Evolutionary conservation across 2,888 invertebrate species (phyloP).

Genomic region (Balanococcus diminutus): DNA sequence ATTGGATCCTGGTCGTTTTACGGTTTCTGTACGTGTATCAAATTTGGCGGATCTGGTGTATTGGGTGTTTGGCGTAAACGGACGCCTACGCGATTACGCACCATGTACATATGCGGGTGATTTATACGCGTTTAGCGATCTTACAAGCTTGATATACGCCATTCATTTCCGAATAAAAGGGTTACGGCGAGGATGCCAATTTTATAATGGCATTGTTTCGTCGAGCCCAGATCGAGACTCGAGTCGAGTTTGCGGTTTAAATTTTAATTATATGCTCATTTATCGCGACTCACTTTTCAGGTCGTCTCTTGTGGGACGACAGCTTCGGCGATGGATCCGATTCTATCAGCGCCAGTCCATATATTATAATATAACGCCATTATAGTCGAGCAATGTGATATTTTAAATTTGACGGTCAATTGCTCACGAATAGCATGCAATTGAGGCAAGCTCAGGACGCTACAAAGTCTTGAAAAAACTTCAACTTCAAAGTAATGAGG

Average conservation of each 20-base stretch:
- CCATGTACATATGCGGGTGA: neutral
- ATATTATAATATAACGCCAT: neutral
- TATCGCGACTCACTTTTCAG: neutral
- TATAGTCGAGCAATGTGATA: neutral
- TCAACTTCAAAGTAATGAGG: no score
- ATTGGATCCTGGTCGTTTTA: neutral
- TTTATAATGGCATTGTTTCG: neutral
- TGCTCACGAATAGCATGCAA: neutral
- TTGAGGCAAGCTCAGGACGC: neutral
- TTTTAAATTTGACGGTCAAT: neutral
- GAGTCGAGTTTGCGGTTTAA: neutral
- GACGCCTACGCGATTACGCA: neutral
- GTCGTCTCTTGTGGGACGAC: neutral
- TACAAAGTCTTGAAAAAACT: no score
- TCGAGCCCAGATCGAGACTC: neutral
- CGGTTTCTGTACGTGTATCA: neutral
- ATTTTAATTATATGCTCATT: constrained; percentile 31
- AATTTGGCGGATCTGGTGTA: neutral
- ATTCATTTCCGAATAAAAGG: constrained; percentile 15
- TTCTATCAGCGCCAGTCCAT: neutral
- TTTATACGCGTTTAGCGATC: neutral
- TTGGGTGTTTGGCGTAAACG: neutral
- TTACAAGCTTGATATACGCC: constrained; percentile 10
- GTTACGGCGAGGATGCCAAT: neutral
- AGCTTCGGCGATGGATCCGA: neutral